These are phyloP conservation scores for Phenganax subtilis DNA, from an alignment of 92 coral and sea anemone species.

Conservation along the genomic window DNA sequence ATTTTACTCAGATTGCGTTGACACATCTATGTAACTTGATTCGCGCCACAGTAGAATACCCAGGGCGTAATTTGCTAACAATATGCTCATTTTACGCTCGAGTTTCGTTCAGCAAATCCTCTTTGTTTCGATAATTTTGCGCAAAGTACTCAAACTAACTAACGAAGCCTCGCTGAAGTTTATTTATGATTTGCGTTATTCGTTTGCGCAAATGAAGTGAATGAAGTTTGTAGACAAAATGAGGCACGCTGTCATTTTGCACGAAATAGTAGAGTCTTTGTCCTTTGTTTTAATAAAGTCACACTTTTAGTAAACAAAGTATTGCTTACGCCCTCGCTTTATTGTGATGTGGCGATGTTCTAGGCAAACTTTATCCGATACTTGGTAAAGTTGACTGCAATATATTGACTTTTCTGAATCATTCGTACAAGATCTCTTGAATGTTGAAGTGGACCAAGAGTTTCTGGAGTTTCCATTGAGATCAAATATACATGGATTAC, in stretches of 20 bases:
- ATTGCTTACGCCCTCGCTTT: not conserved
- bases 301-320: constrained; percentile 28
- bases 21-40: constrained; percentile 25
- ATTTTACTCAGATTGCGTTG: not conserved
- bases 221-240: not conserved
- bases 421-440: not conserved
- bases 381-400: not conserved
- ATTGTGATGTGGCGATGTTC: not conserved
- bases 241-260: constrained; percentile 18
- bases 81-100: constrained; percentile 9
- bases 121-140: not conserved
- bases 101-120: not conserved
- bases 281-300: constrained; percentile 19
- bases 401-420: not conserved
- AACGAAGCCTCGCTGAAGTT: not conserved
- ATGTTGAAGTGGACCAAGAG: not conserved
- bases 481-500: not conserved
- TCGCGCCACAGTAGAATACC: constrained; percentile 2
- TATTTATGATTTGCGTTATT: no score
- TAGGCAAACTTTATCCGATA: not conserved
- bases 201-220: not conserved
- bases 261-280: constrained; percentile 24
- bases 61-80: constrained; percentile 1
- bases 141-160: constrained; percentile 1
- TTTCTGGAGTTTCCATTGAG: not conserved